Evolutionary conservation across 2,888 invertebrate species (phyloP).

Genomic region (Andrena camellia): DNA sequence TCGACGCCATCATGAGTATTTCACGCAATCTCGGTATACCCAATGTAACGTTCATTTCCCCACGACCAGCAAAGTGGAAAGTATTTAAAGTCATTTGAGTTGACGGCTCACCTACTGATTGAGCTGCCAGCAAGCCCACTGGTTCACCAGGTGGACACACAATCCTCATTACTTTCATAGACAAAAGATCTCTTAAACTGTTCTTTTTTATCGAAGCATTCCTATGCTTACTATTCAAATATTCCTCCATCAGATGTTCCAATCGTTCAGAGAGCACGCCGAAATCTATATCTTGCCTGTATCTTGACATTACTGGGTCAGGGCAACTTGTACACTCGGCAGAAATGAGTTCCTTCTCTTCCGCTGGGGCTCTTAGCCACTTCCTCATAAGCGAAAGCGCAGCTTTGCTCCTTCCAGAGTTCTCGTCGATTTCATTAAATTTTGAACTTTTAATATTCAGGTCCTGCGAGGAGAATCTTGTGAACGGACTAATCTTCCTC

Average conservation of each 20-base stretch:
- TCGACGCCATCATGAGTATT: slow-evolving; percentile 98
- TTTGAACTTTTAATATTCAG: slow-evolving; percentile 72
- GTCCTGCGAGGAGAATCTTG: slow-evolving; percentile 87
- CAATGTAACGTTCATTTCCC: slow-evolving; percentile 99
- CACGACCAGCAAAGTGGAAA: slow-evolving; percentile 99
- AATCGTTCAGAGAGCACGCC: slow-evolving; percentile 95
- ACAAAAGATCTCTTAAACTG: slow-evolving; percentile 90
- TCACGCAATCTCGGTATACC: slow-evolving; percentile 99
- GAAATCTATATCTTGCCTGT: slow-evolving; percentile 91
- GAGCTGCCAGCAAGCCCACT: slow-evolving; percentile 98
- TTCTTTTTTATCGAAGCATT: slow-evolving; percentile 37
- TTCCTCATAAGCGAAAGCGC: slow-evolving; percentile 88
- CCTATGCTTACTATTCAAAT: slow-evolving; percentile 84
- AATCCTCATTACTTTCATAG: slow-evolving; percentile 91
- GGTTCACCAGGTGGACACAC: slow-evolving; percentile 97
- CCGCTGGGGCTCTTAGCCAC: slow-evolving; percentile 89
- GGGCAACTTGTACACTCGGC: slow-evolving; percentile 87
- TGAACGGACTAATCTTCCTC: slow-evolving; percentile 87
- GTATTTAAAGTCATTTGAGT: slow-evolving; percentile 99
- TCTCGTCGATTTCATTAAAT: slow-evolving; percentile 80
- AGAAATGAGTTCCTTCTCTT: slow-evolving; percentile 87
- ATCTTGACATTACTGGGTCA: slow-evolving; percentile 90
- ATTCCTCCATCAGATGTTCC: slow-evolving; percentile 89
- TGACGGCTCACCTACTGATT: slow-evolving; percentile 99
- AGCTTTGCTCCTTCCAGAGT: slow-evolving; percentile 87